Evolutionary conservation across 2,797 vertebrate species (phyloP), one percentile per base, ranked within the genome.

Genomic region (Channallabes apus): DNA sequence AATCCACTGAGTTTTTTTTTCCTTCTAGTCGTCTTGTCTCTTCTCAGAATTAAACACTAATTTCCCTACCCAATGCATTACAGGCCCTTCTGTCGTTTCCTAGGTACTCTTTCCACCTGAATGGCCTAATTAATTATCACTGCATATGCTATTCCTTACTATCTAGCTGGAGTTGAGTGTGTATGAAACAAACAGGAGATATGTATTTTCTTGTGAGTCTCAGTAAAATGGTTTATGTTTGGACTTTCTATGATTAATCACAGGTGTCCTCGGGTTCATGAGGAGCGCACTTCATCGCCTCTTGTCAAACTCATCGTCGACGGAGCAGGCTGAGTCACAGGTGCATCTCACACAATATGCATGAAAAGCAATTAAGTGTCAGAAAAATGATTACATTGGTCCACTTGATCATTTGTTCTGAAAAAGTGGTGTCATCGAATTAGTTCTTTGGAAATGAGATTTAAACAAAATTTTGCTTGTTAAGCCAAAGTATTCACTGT

Each of bases 271-370:
- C 84, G 88, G 93, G 1, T 92, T 94, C 61, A 91, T 95, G 91
- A 92, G 94, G 87, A 91, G 86, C 62, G 88, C 93, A 18, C 89
- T 96, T 81, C 94, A 92, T 89, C 93, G 94, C 78, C 93, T 96
- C 84, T 95, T 95, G 90, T 94, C 93, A 64, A 91, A 93, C 1
- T 93, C 86, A 56, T 86, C 94, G 46, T 92, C 89, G 35, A 82
- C 94, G 1, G 90, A 89, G 85, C 93, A 93, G 87, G 68, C 84
- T 32, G 94, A 95, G 85, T 86, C 88, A 80, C 93, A 95, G 94
- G 95, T 96, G 67, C 73, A 85, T 81, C 12, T 77, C 29, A 62
- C 51, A 82, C 59, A 24, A 68, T 59, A 56, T 29, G 51, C n/a
- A 58, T 27, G 24, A 76, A 51, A 1, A 6, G 15, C 32, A 72